Evolutionary conservation across 2,888 invertebrate species (phyloP).

Genomic region (Plebejus melissa): DNA sequence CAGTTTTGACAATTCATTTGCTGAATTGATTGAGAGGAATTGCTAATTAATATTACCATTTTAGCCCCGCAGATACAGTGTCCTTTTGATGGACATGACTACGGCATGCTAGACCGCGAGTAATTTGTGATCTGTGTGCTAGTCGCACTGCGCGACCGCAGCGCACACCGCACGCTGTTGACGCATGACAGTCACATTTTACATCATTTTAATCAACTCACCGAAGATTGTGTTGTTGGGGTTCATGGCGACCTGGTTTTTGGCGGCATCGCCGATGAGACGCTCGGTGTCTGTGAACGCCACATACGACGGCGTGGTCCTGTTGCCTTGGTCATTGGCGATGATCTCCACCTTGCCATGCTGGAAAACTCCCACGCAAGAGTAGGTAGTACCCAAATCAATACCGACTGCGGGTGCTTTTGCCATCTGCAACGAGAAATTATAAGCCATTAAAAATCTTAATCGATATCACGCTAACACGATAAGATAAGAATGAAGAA

Average conservation of each 20-base stretch:
- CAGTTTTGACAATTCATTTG: no score
- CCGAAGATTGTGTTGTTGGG: slow-evolving; percentile 92
- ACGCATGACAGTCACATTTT: not conserved
- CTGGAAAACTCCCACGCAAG: slow-evolving; percentile 95
- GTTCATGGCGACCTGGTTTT: slow-evolving; percentile 92
- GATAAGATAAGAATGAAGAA: not conserved
- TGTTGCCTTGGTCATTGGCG: slow-evolving; percentile 94
- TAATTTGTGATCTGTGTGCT: no score
- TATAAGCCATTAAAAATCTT: slow-evolving; percentile 20
- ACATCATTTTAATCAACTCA: slow-evolving; percentile 54
- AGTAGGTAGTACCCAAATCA: slow-evolving; percentile 97
- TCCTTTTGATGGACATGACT: not conserved
- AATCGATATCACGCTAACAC: not conserved
- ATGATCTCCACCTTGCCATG: slow-evolving; percentile 94
- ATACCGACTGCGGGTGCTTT: slow-evolving; percentile 96
- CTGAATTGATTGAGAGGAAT: no score
- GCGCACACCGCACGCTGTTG: not conserved
- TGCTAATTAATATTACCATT: no score
- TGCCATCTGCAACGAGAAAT: slow-evolving; percentile 68
- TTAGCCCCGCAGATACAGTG: not conserved
- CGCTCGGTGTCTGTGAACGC: slow-evolving; percentile 92
- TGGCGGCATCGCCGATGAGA: slow-evolving; percentile 90
- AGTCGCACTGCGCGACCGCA: not conserved
- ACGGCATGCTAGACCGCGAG: not conserved
- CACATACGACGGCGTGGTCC: slow-evolving; percentile 91